Evolutionary conservation across 1,140 invertebrate species (phyloP).

Genomic region (Glossosoma conforme): DNA sequence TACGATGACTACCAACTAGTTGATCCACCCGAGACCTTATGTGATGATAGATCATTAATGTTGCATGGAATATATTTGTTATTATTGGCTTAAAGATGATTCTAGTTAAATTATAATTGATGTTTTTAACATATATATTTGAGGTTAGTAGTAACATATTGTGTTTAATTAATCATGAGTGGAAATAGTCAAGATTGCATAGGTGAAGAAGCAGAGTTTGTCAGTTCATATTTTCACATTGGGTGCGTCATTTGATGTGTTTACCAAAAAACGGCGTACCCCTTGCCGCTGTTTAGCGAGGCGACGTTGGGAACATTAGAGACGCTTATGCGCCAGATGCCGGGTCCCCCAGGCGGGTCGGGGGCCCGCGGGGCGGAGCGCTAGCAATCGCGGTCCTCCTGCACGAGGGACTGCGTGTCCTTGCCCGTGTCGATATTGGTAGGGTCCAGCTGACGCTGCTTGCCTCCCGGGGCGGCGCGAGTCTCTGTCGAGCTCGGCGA

Average conservation of each 20-base stretch:
- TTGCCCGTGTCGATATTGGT: slow-evolving; percentile 80
- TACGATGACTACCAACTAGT: too few species aligned
- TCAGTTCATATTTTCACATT: not conserved
- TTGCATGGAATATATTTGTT: too few species aligned
- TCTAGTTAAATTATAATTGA: too few species aligned
- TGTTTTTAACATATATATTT: too few species aligned
- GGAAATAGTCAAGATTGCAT: not conserved
- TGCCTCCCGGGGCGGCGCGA: slow-evolving; percentile 33
- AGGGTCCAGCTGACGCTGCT: slow-evolving; percentile 66
- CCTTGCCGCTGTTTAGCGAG: slow-evolving; percentile 20
- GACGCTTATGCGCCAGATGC: slow-evolving; percentile 28
- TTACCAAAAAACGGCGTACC: slow-evolving; percentile 30
- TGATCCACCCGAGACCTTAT: too few species aligned
- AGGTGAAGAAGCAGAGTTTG: not conserved
- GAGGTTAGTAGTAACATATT: too few species aligned
- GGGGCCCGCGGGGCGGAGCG: slow-evolving; percentile 25
- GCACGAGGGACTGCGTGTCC: slow-evolving; percentile 85
- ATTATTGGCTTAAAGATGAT: too few species aligned
- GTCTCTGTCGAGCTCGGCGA: slow-evolving; percentile 67
- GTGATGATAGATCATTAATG: too few species aligned
- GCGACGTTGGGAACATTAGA: slow-evolving; percentile 29
- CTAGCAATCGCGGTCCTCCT: slow-evolving; percentile 65
- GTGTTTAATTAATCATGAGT: not conserved
- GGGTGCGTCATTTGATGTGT: too few species aligned
- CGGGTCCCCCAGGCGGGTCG: slow-evolving; percentile 2